These are phyloP conservation scores for Acleris holmiana DNA, from an alignment of 2,888 invertebrate genomes.

Conservation along the genomic window DNA sequence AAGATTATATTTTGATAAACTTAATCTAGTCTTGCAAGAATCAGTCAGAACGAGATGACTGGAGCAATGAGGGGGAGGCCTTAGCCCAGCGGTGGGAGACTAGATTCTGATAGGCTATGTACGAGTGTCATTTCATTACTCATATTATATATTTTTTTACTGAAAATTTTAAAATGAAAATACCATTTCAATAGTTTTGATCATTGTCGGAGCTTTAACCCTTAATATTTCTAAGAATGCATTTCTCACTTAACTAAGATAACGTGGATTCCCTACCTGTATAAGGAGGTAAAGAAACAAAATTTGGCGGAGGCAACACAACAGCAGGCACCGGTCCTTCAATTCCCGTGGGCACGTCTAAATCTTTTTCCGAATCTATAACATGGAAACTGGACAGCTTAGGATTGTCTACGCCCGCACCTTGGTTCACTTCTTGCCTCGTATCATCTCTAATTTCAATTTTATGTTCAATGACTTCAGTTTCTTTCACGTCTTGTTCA, in stretches of 20 bases:
- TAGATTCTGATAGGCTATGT: no score
- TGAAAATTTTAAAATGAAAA: no score
- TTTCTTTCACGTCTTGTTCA: slow-evolving; percentile 21
- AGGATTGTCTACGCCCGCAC: slow-evolving; percentile 55
- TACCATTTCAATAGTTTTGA: no score
- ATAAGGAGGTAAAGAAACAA: slow-evolving; percentile 40
- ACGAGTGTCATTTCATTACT: no score
- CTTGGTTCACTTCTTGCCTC: slow-evolving; percentile 27
- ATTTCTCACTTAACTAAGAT: background rate
- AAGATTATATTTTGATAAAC: no score
- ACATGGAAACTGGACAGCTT: slow-evolving; percentile 67
- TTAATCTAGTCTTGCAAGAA: no score
- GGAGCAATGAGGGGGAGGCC: no score
- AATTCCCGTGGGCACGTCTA: slow-evolving; percentile 74
- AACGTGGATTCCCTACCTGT: slow-evolving; percentile 18
- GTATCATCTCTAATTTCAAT: slow-evolving; percentile 37
- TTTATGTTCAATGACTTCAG: slow-evolving; percentile 25
- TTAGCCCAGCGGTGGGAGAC: no score
- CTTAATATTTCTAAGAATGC: no score
- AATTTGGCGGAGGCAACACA: slow-evolving; percentile 67
- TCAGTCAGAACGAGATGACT: no score
- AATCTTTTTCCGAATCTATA: slow-evolving; percentile 72
- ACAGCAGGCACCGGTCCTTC: slow-evolving; percentile 74
- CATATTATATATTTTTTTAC: no score
- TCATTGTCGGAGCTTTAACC: no score